Conservation (phyloP, 35 echinoderm and acorn worm species). For the Nesometra sesokonis region DNA sequence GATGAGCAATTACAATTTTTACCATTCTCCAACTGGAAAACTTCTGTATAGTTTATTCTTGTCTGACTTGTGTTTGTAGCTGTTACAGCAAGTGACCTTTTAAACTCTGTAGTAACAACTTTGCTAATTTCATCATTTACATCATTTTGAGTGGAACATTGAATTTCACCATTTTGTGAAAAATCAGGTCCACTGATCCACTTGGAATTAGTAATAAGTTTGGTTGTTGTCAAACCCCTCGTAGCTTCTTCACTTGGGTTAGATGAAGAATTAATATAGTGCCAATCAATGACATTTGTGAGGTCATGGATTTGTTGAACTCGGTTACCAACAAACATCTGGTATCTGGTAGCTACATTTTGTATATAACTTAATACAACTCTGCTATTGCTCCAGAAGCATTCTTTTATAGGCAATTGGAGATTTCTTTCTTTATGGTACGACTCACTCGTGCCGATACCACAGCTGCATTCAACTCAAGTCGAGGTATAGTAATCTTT, state of each 20-base stretch:
- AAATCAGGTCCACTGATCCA: slow-evolving; percentile 1
- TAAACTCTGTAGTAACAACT: no score
- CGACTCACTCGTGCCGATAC: no score
- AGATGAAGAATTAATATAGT: not conserved
- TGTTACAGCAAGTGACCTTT: no score
- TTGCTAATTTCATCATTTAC: not conserved
- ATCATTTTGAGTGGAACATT: not conserved
- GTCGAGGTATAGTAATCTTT: no score
- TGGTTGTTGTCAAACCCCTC: not conserved
- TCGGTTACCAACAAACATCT: slow-evolving; percentile 1
- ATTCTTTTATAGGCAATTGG: no score
- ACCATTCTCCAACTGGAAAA: not conserved
- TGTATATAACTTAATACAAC: slow-evolving; percentile 4
- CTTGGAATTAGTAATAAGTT: not conserved
- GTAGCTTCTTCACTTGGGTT: not conserved
- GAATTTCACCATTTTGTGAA: not conserved
- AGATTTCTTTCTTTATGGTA: no score
- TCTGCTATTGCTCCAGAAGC: not conserved
- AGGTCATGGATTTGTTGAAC: not conserved
- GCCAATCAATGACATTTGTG: not conserved
- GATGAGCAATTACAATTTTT: not conserved
- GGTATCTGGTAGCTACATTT: not conserved
- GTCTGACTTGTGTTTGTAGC: not conserved
- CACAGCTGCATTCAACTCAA: no score
- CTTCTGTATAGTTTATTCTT: not conserved